Conservation (phyloP, 2,888 invertebrate genomes). For the Cephus rjabovi region DNA sequence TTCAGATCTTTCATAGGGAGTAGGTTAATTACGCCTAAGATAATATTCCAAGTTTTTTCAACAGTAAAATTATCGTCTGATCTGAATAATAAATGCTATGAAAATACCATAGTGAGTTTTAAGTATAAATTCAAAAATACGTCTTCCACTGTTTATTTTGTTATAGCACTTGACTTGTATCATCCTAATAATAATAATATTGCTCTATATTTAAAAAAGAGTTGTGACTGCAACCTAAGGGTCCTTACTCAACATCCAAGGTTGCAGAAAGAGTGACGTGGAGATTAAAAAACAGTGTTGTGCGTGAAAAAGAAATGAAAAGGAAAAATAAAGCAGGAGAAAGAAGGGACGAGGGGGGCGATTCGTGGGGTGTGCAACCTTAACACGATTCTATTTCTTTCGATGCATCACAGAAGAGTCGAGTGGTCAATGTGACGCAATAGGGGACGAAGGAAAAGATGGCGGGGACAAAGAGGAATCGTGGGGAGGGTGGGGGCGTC, state of each 20-base stretch:
- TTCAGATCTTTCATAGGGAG: not conserved
- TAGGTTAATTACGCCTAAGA: not conserved
- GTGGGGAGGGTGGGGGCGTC: slow-evolving; percentile 23
- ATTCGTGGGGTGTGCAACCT: slow-evolving; percentile 53
- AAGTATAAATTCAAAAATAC: no score
- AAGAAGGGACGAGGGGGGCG: slow-evolving; percentile 22
- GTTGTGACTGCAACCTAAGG: not conserved
- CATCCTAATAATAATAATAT: not conserved
- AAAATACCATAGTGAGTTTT: no score
- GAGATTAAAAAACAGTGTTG: not conserved
- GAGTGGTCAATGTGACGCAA: slow-evolving; percentile 12
- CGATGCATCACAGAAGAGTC: slow-evolving; percentile 45
- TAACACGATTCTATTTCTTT: slow-evolving; percentile 65
- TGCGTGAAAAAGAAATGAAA: not conserved
- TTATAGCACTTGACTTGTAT: not conserved
- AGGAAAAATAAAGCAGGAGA: slow-evolving; percentile 17
- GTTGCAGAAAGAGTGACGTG: not conserved
- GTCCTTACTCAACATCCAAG: slow-evolving; percentile 4
- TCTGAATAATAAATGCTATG: no score
- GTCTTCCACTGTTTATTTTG: no score
- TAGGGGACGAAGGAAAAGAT: slow-evolving; percentile 17
- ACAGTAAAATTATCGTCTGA: not conserved
- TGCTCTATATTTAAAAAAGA: not conserved
- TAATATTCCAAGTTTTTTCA: not conserved
- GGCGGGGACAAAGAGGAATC: slow-evolving; percentile 13